Evolutionary conservation across 2,113 vertebrate species (phyloP), one percentile per base, ranked within the genome.

Genomic region (Tragelaphus strepsiceros): DNA sequence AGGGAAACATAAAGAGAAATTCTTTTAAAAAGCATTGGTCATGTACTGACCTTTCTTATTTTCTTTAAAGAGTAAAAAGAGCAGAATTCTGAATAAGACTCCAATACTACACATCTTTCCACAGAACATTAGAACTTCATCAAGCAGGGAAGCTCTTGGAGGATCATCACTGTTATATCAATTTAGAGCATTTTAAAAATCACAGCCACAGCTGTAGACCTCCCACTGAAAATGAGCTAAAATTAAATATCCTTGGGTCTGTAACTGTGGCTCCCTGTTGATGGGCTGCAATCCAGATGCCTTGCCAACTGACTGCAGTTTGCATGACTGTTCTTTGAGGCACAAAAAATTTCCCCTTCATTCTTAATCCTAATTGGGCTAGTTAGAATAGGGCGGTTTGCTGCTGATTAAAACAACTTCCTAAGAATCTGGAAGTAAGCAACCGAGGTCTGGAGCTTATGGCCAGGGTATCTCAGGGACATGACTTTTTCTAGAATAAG

Each of bases 121-220:
- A 85, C 2, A 30, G 64, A 32, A 96, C 10, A 26, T 22, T 32
- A 92, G 54, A n/a, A 71, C 30, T 53, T 92, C 43, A 92, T 58
- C 53, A 86, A 94, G 49, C 46, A 86, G 49, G 67, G 53, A 94
- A 94, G 62, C 2, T 1, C 88, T 86, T 90, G 95, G 26, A 64
- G 16, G 51, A 88, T 94, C 95, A 96, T 97, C 39, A 59, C 51
- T 83, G 16, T 24, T 87, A 62, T 30, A 86, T 96, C 67, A 95
- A 88, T 82, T 91, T 97, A 80, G 61, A 95, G 19, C 74, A 96
- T 96, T 97, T 84, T 11, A 94, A 95, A 96, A 92, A 78, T 95
- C 88, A 71, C 83, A 96, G 51, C 43, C 28, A 62, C 74, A 96
- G 81, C 64, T 94, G 49, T 95, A 95, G 91, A 95, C 88, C 94